These are phyloP conservation scores for Trachymyrmex cornetzi DNA, from an alignment of 1,140 invertebrate species.

Conservation along the genomic window DNA sequence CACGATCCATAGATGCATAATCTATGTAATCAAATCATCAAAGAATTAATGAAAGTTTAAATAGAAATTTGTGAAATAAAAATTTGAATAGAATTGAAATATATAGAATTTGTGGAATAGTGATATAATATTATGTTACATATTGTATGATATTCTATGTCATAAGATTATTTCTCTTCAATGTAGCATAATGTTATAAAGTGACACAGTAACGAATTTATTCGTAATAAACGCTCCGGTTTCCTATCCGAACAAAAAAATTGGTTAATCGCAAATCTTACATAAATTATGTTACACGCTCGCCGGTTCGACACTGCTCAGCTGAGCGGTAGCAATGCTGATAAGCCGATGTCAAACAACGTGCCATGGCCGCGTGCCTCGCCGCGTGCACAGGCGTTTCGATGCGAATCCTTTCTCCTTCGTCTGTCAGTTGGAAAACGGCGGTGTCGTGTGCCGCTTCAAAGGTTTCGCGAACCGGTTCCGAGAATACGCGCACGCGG, in stretches of 20 bases:
- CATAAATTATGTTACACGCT: conserved; percentile 21
- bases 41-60: too few relatives aligned
- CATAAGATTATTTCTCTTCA: background rate
- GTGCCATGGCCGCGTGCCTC: conserved; percentile 40
- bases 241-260: background rate
- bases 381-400: conserved; percentile 46
- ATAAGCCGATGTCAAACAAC: conserved; percentile 40
- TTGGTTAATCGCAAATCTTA: background rate
- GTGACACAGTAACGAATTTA: background rate
- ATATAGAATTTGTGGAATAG: background rate
- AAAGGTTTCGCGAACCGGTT: conserved; percentile 23
- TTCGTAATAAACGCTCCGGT: background rate
- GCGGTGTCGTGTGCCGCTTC: conserved; percentile 29
- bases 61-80: background rate
- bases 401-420: conserved; percentile 44
- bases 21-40: too few relatives aligned
- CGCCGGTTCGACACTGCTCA: background rate
- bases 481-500: background rate
- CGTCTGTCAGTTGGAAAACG: conserved; percentile 45
- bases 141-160: background rate
- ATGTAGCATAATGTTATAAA: background rate
- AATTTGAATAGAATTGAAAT: background rate
- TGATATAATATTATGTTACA: background rate
- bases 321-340: conserved; percentile 4
- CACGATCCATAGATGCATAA: too few relatives aligned